Conservation (phyloP, 2,888 invertebrate genomes). For the Andricus curvator region DNA sequence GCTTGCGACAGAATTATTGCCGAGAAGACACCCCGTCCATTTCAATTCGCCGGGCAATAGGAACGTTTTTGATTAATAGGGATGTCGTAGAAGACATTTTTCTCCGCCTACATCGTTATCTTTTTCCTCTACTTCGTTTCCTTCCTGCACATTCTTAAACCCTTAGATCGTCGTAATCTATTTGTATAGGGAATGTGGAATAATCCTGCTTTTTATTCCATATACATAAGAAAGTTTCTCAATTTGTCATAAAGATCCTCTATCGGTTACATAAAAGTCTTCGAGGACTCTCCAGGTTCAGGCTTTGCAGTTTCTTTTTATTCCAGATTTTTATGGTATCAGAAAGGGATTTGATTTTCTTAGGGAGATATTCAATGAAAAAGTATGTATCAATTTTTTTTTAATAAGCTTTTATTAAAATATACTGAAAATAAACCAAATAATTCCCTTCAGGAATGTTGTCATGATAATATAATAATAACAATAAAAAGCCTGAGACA, state of each 20-base stretch:
- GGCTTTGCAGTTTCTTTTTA: neutral
- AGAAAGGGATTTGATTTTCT: neutral
- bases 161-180: slow-evolving; percentile 15
- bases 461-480: too few relatives aligned
- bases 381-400: too few relatives aligned
- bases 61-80: slow-evolving; percentile 21
- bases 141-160: slow-evolving; percentile 8
- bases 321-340: neutral
- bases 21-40: slow-evolving; percentile 4
- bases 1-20: slow-evolving; percentile 2
- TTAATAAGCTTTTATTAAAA: too few relatives aligned
- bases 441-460: too few relatives aligned
- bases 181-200: neutral
- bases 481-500: too few relatives aligned
- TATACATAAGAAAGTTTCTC: neutral
- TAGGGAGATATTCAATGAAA: too few relatives aligned
- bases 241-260: neutral
- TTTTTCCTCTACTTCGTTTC: slow-evolving; percentile 16
- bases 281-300: neutral
- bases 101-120: slow-evolving; percentile 26
- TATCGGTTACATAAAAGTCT: neutral
- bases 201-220: slow-evolving; percentile 1
- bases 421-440: too few relatives aligned
- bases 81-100: slow-evolving; percentile 10
- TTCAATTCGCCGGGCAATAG: slow-evolving; percentile 29